Evolutionary conservation across 2,113 vertebrate species (phyloP).

Genomic region (Lamprotornis superbus): DNA sequence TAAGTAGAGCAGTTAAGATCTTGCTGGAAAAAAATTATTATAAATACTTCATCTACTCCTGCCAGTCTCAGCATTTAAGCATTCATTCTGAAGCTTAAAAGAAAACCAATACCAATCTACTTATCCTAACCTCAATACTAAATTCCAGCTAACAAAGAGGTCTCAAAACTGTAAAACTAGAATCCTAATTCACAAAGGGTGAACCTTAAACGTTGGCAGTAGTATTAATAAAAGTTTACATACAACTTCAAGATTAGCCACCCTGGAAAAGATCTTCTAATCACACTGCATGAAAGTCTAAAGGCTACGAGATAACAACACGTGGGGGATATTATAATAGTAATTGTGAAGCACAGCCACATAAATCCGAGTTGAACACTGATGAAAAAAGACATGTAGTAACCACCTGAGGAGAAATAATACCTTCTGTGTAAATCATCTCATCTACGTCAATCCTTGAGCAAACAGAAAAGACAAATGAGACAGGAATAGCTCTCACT

Average conservation of each 20-base stretch:
- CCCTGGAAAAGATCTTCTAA: not conserved
- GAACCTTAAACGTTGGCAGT: not conserved
- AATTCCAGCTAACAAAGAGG: not conserved
- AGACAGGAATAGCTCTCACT: not conserved
- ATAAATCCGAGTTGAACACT: not conserved
- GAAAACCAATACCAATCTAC: not conserved
- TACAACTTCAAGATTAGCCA: not conserved
- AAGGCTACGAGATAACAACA: not conserved
- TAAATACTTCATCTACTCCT: not conserved
- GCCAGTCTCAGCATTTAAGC: not conserved
- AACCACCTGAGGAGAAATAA: not conserved
- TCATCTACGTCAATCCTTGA: not conserved
- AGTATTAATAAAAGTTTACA: not conserved
- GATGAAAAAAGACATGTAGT: not conserved
- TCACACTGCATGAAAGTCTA: not conserved
- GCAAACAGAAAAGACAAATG: constrained; percentile 3
- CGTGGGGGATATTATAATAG: not conserved
- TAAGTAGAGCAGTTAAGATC: not conserved
- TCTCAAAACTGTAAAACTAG: not conserved
- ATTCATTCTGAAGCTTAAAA: not conserved
- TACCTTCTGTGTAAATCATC: not conserved
- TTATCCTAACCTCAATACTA: not conserved
- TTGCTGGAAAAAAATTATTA: not conserved
- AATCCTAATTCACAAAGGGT: not conserved
- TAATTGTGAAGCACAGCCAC: not conserved